phyloP scores from a whole-genome alignment of 2,113 vertebrate species.

The Clarias gariepinus region DNA sequence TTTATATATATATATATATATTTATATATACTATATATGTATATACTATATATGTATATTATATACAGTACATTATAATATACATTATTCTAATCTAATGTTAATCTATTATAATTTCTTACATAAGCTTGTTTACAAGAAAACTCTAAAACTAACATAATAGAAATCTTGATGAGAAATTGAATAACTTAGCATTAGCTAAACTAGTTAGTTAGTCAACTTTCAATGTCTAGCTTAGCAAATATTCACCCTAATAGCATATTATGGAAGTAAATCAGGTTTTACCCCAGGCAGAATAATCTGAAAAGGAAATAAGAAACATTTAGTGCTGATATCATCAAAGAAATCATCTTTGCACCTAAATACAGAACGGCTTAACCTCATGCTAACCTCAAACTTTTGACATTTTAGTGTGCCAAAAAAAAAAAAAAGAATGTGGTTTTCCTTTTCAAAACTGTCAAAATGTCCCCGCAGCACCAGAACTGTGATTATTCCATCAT shows the following conservation, averaged over 20 bases:
- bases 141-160: neutral
- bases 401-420: neutral
- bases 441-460: neutral
- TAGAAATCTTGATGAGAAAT: neutral
- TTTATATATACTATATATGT: no score
- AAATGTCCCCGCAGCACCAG: neutral
- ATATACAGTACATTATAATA: no score
- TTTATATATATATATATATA: no score
- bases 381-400: neutral
- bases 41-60: no score
- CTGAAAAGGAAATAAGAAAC: neutral
- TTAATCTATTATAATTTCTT: no score
- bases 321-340: neutral
- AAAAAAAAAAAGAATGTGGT: neutral
- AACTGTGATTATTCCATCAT: conserved; percentile 9
- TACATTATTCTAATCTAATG: no score
- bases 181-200: neutral
- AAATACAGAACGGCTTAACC: conserved; percentile 3
- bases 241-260: neutral
- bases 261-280: neutral
- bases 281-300: neutral
- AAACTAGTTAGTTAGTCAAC: neutral
- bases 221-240: neutral
- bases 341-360: neutral
- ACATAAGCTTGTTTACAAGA: neutral